phyloP scores from a whole-genome alignment of 2,797 vertebrate genomes.

The Phyllotis vaccarum region DNA sequence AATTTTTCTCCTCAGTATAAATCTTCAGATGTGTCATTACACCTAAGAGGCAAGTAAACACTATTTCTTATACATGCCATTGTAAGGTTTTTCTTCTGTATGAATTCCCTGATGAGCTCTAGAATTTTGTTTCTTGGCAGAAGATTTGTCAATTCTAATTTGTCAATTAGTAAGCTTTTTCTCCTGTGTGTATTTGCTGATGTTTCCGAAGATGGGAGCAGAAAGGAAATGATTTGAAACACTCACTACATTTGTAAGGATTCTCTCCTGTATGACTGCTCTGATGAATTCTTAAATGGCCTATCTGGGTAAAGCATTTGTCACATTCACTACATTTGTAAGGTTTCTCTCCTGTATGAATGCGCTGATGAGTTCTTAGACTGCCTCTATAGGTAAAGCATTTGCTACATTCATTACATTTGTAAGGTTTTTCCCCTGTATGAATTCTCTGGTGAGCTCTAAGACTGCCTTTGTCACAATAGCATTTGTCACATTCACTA shows the following conservation, averaged over 20 bases:
- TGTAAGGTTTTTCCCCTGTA: background rate
- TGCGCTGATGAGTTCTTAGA: background rate
- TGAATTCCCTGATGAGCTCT: background rate
- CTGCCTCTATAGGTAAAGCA: background rate
- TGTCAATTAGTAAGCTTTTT: background rate
- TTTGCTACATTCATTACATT: background rate
- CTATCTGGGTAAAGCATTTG: background rate
- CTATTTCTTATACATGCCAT: background rate
- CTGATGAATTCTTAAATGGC: background rate
- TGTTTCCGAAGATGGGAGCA: background rate
- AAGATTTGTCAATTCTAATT: background rate
- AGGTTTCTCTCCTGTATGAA: background rate
- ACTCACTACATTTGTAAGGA: background rate
- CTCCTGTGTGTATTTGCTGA: background rate
- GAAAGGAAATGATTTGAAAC: background rate
- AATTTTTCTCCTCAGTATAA: background rate
- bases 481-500: background rate
- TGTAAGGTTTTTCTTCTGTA: background rate
- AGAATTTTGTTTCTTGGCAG: background rate
- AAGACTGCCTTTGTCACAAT: background rate
- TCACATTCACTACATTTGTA: background rate
- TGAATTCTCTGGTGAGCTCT: background rate
- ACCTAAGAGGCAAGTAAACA: background rate
- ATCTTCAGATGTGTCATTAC: background rate
- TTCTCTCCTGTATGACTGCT: background rate